Evolutionary conservation across 2,797 vertebrate species (phyloP).

Genomic region (Melanogrammus aeglefinus): DNA sequence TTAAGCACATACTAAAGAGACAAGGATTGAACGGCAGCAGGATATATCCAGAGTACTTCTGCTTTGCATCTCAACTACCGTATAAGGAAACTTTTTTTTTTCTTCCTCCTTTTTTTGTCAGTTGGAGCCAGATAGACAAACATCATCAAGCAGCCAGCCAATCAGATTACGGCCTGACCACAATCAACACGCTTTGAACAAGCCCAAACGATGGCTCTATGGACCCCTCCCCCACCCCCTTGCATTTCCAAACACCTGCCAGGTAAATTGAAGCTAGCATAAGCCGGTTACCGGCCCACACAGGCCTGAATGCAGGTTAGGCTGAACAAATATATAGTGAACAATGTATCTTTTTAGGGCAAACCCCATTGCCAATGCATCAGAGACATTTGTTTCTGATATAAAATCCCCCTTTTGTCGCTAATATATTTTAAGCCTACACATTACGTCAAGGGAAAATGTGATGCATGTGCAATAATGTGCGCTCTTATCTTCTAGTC

Average conservation of each 20-base stretch:
- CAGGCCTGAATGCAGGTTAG: conserved; percentile 9
- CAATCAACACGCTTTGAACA: conserved; percentile 32
- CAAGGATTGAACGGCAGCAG: background rate
- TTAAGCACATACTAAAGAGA: background rate
- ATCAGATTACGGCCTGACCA: conserved; percentile 16
- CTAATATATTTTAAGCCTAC: background rate
- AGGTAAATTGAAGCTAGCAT: conserved; percentile 5
- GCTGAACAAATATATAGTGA: background rate
- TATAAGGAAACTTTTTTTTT: background rate
- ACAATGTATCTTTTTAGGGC: background rate
- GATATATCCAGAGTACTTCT: background rate
- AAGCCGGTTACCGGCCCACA: background rate
- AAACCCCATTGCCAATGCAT: background rate
- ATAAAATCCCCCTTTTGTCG: too few relatives aligned
- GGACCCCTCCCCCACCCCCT: background rate
- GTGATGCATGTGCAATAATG: background rate
- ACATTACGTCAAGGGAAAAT: background rate
- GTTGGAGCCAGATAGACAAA: background rate
- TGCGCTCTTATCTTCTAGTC: background rate
- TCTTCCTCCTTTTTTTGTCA: background rate
- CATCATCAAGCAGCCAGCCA: conserved; percentile 10
- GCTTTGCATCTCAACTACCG: background rate
- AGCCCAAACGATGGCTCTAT: conserved; percentile 25
- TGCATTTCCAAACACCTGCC: conserved; percentile 14
- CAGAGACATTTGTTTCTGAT: background rate